Evolutionary conservation across 2,113 vertebrate species (phyloP).

Genomic region (Urocitellus parryii): DNA sequence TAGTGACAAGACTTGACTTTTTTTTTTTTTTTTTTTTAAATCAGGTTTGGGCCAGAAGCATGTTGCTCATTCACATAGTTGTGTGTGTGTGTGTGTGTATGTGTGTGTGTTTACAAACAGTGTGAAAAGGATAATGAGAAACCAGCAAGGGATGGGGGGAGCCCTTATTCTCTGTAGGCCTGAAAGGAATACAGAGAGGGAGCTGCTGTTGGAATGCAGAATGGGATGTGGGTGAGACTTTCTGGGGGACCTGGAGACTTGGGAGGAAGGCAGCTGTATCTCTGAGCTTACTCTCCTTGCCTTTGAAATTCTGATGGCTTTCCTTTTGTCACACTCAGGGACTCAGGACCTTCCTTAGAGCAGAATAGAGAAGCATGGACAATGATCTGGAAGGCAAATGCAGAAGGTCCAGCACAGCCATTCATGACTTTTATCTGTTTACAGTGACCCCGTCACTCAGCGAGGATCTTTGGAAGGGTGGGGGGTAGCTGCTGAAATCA

Average conservation of each 20-base stretch:
- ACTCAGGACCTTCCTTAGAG: background rate
- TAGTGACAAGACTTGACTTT: background rate
- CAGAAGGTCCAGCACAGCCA: background rate
- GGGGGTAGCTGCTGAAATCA: background rate
- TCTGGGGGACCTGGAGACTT: background rate
- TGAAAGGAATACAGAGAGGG: background rate
- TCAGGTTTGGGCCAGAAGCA: background rate
- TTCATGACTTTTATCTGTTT: background rate
- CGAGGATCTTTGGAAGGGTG: background rate
- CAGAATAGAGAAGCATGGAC: background rate
- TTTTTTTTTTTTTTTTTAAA: background rate
- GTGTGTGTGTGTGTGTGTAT: background rate
- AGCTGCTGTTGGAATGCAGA: background rate
- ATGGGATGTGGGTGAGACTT: background rate
- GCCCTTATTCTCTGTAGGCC: background rate
- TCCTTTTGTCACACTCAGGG: background rate
- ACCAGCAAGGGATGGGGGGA: background rate
- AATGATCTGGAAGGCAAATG: background rate
- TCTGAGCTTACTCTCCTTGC: background rate
- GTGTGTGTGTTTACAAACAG: slow-evolving; percentile 2
- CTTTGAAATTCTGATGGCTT: background rate
- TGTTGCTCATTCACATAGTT: background rate
- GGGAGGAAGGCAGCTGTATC: background rate
- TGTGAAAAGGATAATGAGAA: background rate
- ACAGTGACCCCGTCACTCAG: background rate